Evolutionary conservation across 37 sponge, comb jelly and placozoan species (phyloP).

Genomic region (Agelas oroides): DNA sequence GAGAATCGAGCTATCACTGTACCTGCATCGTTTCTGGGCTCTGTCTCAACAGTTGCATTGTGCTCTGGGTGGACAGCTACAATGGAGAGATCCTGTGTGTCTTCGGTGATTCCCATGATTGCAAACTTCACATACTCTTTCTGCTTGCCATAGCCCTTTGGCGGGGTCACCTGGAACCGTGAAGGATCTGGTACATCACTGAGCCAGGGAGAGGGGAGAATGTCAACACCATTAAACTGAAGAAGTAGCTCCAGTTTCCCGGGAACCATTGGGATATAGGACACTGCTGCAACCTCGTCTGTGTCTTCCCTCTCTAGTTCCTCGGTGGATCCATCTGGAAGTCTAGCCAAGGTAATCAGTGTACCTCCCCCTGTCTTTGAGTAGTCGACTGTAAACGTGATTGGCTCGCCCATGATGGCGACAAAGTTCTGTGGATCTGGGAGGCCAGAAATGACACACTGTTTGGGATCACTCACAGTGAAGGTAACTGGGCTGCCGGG

Average conservation of each 20-base stretch:
- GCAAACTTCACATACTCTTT: slow-evolving; percentile 71
- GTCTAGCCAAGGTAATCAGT: neutral
- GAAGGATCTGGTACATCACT: slow-evolving; percentile 48
- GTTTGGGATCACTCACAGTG: slow-evolving; percentile 66
- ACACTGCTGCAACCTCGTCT: slow-evolving; percentile 13
- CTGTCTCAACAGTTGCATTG: slow-evolving; percentile 59
- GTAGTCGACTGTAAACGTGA: slow-evolving; percentile 65
- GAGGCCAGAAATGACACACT: slow-evolving; percentile 45
- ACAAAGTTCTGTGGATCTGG: slow-evolving; percentile 66
- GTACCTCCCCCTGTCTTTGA: slow-evolving; percentile 31
- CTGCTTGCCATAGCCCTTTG: slow-evolving; percentile 50
- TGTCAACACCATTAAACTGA: slow-evolving; percentile 44
- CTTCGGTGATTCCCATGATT: slow-evolving; percentile 54
- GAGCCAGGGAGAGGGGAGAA: slow-evolving; percentile 14
- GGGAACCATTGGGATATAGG: slow-evolving; percentile 42
- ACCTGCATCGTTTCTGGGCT: slow-evolving; percentile 33
- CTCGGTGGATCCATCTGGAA: slow-evolving; percentile 35
- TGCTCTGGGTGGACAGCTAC: slow-evolving; percentile 56
- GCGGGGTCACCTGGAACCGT: slow-evolving; percentile 50
- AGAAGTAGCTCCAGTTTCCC: slow-evolving; percentile 59
- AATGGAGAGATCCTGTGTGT: slow-evolving; percentile 36
- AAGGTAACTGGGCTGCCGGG: slow-evolving; percentile 72
- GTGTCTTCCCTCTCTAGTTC: slow-evolving; percentile 23
- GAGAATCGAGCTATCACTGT: slow-evolving; percentile 51
- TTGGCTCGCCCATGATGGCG: slow-evolving; percentile 64